phyloP scores from a whole-genome alignment of 2,888 invertebrate species.

The Drosophila parthenogenetica region DNA sequence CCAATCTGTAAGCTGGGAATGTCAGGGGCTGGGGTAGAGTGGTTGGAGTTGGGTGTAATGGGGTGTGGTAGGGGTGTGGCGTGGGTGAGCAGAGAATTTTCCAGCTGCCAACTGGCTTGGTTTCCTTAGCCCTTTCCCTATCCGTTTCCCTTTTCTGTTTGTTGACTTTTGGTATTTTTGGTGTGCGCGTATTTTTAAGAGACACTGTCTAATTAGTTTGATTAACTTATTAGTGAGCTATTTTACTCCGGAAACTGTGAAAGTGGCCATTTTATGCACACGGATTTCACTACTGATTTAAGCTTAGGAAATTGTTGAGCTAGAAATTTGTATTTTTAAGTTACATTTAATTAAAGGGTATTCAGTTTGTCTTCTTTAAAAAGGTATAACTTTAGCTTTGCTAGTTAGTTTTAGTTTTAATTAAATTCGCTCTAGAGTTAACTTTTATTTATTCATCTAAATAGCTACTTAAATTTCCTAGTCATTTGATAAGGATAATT shows the following conservation, averaged over 20 bases:
- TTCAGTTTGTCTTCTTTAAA: too few species aligned
- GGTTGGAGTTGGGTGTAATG: conserved; percentile 35
- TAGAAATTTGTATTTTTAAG: neutral
- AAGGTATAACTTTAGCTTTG: too few species aligned
- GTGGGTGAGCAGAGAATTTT: conserved; percentile 29
- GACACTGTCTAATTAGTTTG: conserved; percentile 68
- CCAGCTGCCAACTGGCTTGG: conserved; percentile 54
- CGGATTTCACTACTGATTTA: neutral
- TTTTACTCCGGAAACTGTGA: conserved; percentile 11
- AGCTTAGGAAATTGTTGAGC: neutral
- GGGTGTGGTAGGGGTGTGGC: conserved; percentile 53
- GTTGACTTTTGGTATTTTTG: conserved; percentile 25
- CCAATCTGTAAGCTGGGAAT: neutral
- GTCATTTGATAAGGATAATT: too few species aligned
- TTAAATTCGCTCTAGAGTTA: too few species aligned
- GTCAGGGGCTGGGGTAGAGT: neutral
- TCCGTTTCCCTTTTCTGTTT: conserved; percentile 1
- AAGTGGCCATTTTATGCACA: conserved; percentile 17
- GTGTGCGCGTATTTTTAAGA: conserved; percentile 21
- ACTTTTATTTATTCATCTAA: too few species aligned
- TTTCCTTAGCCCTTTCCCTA: conserved; percentile 5
- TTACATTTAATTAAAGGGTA: too few species aligned
- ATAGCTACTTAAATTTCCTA: too few species aligned
- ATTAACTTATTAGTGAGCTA: conserved; percentile 69
- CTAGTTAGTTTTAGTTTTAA: too few species aligned